Conservation (phyloP, 2,113 vertebrate species). For the Actenoides lindsayi region DNA sequence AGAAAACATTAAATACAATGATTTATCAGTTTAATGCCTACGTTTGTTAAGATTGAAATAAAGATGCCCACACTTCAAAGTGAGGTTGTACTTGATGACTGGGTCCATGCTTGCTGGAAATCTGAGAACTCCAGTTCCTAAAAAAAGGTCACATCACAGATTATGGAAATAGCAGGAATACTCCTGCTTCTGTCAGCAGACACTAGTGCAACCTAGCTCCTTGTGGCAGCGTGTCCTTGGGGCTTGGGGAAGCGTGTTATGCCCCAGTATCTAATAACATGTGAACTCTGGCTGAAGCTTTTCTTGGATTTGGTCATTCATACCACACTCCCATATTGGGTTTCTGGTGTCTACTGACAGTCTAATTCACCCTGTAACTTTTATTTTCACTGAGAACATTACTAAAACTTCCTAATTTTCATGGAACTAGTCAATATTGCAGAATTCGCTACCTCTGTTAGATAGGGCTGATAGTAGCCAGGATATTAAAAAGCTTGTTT, state of each 20-base stretch:
- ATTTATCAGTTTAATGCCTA: neutral
- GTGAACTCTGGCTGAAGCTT: neutral
- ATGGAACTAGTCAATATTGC: neutral
- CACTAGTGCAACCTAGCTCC: neutral
- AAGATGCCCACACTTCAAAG: neutral
- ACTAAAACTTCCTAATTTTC: neutral
- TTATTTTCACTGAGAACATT: neutral
- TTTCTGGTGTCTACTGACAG: neutral
- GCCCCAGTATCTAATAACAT: neutral
- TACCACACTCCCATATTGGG: neutral
- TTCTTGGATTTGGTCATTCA: neutral
- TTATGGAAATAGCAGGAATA: neutral
- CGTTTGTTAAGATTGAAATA: neutral
- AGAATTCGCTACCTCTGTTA: neutral
- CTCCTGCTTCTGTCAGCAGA: neutral
- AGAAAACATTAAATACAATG: neutral
- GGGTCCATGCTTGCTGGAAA: neutral
- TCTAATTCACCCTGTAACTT: neutral
- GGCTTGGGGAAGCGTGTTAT: neutral
- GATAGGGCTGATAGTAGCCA: accelerated
- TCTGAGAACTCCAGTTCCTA: neutral
- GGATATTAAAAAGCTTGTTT: neutral
- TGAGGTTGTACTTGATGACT: neutral
- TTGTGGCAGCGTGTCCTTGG: neutral
- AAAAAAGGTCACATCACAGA: neutral